Evolutionary conservation across 2,113 vertebrate species (phyloP).

Genomic region (Excalfactoria chinensis): DNA sequence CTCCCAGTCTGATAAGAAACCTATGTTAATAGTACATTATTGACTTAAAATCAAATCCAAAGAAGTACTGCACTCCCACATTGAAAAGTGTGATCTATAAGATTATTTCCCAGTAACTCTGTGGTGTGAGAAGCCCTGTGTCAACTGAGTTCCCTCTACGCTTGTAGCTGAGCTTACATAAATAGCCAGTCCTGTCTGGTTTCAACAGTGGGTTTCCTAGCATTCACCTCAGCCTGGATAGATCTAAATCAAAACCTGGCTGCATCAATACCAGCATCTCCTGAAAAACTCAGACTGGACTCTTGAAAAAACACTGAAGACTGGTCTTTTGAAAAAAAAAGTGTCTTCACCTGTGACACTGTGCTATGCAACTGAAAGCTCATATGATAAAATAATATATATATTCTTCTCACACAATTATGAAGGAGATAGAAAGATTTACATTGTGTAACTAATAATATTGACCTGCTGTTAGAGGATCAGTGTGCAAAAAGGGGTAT

Average conservation of each 20-base stretch:
- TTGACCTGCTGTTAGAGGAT: neutral
- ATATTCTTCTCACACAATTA: neutral
- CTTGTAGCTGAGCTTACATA: neutral
- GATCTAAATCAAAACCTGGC: neutral
- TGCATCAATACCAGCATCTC: no score
- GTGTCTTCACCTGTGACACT: rapidly evolving
- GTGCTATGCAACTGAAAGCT: rapidly evolving
- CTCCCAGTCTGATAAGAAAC: neutral
- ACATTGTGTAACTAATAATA: neutral
- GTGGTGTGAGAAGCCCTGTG: neutral
- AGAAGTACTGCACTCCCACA: neutral
- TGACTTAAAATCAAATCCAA: neutral
- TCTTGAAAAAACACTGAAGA: rapidly evolving
- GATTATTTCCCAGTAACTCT: neutral
- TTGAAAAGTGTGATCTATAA: neutral
- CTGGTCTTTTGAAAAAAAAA: neutral
- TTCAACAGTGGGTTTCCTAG: neutral
- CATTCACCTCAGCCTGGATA: neutral
- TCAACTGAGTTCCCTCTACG: neutral
- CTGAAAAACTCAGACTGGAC: neutral
- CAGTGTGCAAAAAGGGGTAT: rapidly evolving
- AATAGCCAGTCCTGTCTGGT: neutral
- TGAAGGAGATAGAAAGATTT: neutral
- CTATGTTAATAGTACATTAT: neutral
- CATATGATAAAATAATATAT: no score